A percentile compares a stretch with the other conserved stretches of the same genome.
phyloP scores from a whole-genome alignment of 2,888 invertebrate species.

The Cosmopolites sordidus region DNA sequence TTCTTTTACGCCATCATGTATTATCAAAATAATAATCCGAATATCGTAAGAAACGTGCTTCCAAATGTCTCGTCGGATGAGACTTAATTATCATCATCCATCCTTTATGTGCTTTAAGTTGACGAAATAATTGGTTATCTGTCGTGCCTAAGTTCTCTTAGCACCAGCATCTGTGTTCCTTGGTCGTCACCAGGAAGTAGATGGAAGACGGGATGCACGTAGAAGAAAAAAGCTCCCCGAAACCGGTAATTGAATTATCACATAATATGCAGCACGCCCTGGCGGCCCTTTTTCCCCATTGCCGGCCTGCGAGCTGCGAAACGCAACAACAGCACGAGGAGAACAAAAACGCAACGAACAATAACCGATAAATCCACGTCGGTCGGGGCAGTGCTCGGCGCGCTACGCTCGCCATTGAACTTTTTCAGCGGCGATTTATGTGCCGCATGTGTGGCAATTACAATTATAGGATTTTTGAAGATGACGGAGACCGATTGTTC shows the following conservation, averaged over 20 bases:
- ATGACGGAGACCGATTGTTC: constrained; percentile 20
- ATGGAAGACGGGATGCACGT: neutral
- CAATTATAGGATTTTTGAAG: constrained; percentile 23
- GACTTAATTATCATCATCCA: no score
- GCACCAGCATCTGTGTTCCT: no score
- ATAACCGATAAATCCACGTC: constrained; percentile 24
- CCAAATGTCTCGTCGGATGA: no score
- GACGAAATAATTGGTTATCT: no score
- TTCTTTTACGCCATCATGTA: no score
- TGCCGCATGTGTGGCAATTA: constrained; percentile 25
- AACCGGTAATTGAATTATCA: constrained; percentile 1
- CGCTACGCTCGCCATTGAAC: constrained; percentile 10
- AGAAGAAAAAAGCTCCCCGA: neutral
- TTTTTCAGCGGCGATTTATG: constrained; percentile 22
- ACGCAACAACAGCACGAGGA: constrained; percentile 1
- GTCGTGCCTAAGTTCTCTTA: no score
- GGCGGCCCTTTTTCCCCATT: neutral
- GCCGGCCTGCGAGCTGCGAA: neutral
- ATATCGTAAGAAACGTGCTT: no score
- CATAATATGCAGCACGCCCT: neutral
- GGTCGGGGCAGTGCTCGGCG: constrained; percentile 10
- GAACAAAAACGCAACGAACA: constrained; percentile 16
- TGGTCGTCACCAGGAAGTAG: neutral
- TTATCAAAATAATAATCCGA: no score
- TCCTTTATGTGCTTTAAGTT: no score